Conservation (phyloP, 1,140 invertebrate genomes). For the Ceratina japonica region DNA sequence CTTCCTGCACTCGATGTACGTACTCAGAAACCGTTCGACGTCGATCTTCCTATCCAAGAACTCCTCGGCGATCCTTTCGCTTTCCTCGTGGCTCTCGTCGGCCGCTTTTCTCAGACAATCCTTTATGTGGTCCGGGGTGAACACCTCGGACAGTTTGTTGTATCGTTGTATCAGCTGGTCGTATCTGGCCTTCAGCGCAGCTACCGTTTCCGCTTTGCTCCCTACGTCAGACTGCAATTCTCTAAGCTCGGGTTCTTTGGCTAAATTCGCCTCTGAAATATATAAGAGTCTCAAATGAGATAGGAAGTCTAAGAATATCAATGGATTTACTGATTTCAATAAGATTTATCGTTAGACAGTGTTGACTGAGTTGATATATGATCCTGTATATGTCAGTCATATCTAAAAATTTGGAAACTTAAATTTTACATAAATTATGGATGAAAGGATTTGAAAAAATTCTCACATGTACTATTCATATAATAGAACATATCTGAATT, state of each 20-base stretch:
- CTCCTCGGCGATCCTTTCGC: conserved; percentile 86
- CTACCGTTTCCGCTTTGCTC: conserved; percentile 83
- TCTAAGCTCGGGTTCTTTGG: conserved; percentile 83
- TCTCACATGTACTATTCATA: too few relatives aligned
- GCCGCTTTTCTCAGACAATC: conserved; percentile 83
- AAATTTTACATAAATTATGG: too few relatives aligned
- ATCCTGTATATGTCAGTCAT: too few relatives aligned
- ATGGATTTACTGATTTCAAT: too few relatives aligned
- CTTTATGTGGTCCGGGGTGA: conserved; percentile 86
- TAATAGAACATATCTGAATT: too few relatives aligned
- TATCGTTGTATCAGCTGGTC: conserved; percentile 85
- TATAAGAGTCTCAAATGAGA: not conserved
- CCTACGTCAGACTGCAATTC: conserved; percentile 82
- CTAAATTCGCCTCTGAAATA: conserved; percentile 83
- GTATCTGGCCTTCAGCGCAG: conserved; percentile 85
- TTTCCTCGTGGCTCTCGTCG: conserved; percentile 85
- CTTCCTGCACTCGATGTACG: conserved; percentile 85
- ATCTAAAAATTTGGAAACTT: too few relatives aligned
- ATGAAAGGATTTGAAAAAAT: too few relatives aligned
- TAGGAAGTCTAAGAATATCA: too few relatives aligned
- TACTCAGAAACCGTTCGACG: conserved; percentile 86
- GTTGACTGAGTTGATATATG: too few relatives aligned
- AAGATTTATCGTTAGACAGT: too few relatives aligned
- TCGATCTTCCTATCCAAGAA: conserved; percentile 87
- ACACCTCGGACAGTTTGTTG: conserved; percentile 85